phyloP scores from a whole-genome alignment of 2,113 vertebrate genomes.

The Coturnix japonica region DNA sequence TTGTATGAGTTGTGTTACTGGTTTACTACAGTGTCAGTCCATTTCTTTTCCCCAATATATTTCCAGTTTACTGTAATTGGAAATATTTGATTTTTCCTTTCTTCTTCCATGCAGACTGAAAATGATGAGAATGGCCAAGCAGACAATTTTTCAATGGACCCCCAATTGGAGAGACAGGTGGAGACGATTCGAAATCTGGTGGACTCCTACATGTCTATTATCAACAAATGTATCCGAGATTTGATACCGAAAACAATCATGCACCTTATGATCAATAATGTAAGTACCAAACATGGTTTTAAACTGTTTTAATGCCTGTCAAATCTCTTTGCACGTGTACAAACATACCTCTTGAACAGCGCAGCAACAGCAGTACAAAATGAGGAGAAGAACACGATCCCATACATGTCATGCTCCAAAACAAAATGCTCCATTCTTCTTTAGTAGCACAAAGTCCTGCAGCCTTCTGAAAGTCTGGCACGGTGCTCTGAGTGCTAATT shows the following conservation, averaged over 20 bases:
- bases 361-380: not conserved
- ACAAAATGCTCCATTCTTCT: not conserved
- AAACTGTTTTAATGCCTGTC: not conserved
- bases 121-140: constrained; percentile 78
- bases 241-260: constrained; percentile 95
- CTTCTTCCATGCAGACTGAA: constrained; percentile 74
- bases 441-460: not conserved
- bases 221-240: constrained; percentile 90
- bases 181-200: constrained; percentile 93
- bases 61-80: not conserved
- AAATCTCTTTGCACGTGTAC: not conserved
- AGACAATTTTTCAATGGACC: constrained; percentile 90
- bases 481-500: not conserved
- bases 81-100: not conserved
- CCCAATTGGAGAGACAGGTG: constrained; percentile 92
- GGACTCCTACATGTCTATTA: constrained; percentile 93
- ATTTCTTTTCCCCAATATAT: not conserved
- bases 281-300: constrained; percentile 68
- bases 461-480: not conserved
- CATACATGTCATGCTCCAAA: not conserved
- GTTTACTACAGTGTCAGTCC: not conserved
- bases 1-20: not conserved
- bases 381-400: not conserved
- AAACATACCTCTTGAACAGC: not conserved
- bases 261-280: constrained; percentile 94